A percentile compares a stretch with the other conserved stretches of the same genome.
phyloP scores from a whole-genome alignment of 2,113 vertebrate species.

The Tretioscincus oriximinensis region DNA sequence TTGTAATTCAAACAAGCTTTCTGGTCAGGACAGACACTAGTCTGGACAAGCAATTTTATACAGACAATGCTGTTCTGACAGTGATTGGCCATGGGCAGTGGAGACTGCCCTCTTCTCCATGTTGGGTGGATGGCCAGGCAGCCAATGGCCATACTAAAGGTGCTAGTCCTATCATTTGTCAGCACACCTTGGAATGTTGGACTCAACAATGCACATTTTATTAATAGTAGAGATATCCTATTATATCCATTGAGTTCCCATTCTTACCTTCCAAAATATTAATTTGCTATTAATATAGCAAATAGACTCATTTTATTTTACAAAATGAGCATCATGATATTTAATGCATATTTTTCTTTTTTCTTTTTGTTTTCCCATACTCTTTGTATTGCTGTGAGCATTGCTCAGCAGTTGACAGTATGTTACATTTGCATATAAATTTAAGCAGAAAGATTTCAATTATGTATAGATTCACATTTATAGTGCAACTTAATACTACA shows the following conservation, averaged over 20 bases:
- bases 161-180: too few species aligned
- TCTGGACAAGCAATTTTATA: background rate
- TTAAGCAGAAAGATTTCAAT: background rate
- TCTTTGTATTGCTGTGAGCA: conserved; percentile 13
- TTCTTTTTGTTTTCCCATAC: conserved; percentile 5
- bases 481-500: conserved; percentile 30
- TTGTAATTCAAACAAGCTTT: too few species aligned
- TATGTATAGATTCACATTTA: conserved; percentile 34
- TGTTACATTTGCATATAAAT: conserved; percentile 28
- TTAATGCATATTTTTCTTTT: background rate
- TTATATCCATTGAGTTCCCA: background rate
- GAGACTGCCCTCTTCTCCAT: too few species aligned
- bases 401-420: conserved; percentile 13
- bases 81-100: too few species aligned
- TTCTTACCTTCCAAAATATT: background rate
- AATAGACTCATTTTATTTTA: background rate
- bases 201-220: background rate
- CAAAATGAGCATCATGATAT: background rate
- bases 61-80: too few species aligned
- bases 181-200: too few species aligned
- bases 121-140: too few species aligned
- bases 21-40: background rate
- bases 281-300: background rate
- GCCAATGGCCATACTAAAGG: too few species aligned
- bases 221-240: background rate